Evolutionary conservation across 2,797 vertebrate species (phyloP).

Genomic region (Gymnothorax javanicus): DNA sequence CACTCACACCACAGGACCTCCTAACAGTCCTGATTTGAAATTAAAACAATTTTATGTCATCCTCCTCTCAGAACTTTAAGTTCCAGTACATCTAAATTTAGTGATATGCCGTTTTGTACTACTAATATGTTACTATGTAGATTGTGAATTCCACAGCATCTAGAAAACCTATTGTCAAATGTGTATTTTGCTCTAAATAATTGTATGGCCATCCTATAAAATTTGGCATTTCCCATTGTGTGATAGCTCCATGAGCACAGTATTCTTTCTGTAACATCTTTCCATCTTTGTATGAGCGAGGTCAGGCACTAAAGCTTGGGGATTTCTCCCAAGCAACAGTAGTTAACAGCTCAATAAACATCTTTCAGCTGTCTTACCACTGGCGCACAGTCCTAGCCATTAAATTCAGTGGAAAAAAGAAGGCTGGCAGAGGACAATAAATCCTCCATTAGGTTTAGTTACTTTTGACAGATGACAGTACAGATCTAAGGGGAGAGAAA

Average conservation of each 20-base stretch:
- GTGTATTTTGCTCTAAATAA: background rate
- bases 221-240: background rate
- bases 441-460: conserved; percentile 63
- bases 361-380: conserved; percentile 55
- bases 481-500: conserved; percentile 10
- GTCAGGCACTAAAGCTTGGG: conserved; percentile 14
- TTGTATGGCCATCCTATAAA: background rate
- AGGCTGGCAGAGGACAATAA: conserved; percentile 59
- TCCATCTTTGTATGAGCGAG: conserved; percentile 24
- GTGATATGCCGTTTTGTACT: background rate
- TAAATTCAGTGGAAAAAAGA: conserved; percentile 67
- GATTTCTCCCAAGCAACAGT: conserved; percentile 37
- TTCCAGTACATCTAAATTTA: background rate
- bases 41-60: background rate
- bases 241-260: background rate
- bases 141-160: background rate
- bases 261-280: conserved; percentile 25
- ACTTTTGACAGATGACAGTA: conserved; percentile 64
- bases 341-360: conserved; percentile 56
- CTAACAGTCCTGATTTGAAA: background rate
- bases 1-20: background rate
- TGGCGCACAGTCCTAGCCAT: conserved; percentile 65
- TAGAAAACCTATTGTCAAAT: background rate
- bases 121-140: background rate
- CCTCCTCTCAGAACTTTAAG: background rate